These are phyloP conservation scores for Lipotes vexillifer DNA, from an alignment of 2,113 vertebrate genomes.

Conservation along the genomic window DNA sequence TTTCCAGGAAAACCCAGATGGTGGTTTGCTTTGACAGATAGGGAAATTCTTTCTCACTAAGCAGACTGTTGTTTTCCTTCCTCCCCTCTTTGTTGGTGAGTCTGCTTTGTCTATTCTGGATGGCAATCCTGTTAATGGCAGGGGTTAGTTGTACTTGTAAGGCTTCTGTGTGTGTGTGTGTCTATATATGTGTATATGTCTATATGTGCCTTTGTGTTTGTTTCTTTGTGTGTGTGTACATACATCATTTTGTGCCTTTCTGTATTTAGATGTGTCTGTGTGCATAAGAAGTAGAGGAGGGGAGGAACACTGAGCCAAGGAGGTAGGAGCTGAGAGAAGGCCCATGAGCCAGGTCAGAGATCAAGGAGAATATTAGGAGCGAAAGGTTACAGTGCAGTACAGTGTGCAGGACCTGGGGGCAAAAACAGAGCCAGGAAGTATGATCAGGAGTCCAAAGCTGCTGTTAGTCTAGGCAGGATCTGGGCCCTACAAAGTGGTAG, in stretches of 20 bases:
- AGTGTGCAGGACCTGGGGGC: neutral
- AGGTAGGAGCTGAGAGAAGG: neutral
- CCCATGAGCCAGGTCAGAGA: neutral
- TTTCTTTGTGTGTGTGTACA: neutral
- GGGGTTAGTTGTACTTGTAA: neutral
- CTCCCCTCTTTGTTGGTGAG: conserved; percentile 26
- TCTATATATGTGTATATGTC: neutral
- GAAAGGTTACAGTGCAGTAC: neutral
- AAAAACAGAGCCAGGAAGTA: neutral
- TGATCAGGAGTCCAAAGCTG: neutral
- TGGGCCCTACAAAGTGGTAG: neutral
- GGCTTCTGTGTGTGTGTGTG: conserved; percentile 6
- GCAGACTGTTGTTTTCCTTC: conserved; percentile 65
- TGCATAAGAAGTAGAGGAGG: neutral
- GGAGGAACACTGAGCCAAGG: neutral
- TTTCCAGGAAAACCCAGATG: conserved; percentile 67
- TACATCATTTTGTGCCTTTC: conserved; percentile 33
- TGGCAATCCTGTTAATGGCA: conserved; percentile 3
- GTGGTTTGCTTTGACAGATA: conserved; percentile 60
- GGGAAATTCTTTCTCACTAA: conserved; percentile 60
- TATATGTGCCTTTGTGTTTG: neutral
- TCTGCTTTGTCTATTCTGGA: conserved; percentile 43
- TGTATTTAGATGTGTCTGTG: neutral
- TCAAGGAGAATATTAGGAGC: neutral
- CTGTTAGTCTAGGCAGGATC: neutral